These are phyloP conservation scores for Scolopax bukidnonensis DNA, from an alignment of 2,797 vertebrate genomes.

Conservation along the genomic window DNA sequence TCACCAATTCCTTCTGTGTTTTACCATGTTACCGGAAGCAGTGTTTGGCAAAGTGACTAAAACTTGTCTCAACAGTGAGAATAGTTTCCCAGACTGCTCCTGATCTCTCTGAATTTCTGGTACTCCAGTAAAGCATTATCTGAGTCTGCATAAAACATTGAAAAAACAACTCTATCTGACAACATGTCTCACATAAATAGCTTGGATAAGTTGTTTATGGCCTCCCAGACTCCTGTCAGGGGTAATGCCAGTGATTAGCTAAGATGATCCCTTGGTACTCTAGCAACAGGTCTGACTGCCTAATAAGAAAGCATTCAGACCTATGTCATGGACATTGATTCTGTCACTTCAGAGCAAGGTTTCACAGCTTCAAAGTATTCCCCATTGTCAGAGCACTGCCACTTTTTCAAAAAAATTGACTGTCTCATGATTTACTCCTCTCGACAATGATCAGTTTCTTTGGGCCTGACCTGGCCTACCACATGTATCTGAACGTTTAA, in stretches of 20 bases:
- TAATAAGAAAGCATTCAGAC: slow-evolving; percentile 47
- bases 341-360: slow-evolving; percentile 44
- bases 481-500: background rate
- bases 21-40: background rate
- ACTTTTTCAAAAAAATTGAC: slow-evolving; percentile 1
- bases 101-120: background rate
- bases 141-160: background rate
- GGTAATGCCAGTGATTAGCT: slow-evolving; percentile 28
- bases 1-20: accelerated
- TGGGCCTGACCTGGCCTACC: background rate
- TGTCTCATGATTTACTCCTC: slow-evolving; percentile 8
- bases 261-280: slow-evolving; percentile 4
- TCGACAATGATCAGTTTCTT: background rate
- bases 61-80: background rate
- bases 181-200: background rate
- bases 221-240: background rate
- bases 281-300: background rate
- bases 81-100: background rate
- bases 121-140: background rate
- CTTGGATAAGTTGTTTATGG: slow-evolving; percentile 1
- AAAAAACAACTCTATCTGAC: background rate
- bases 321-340: slow-evolving; percentile 41
- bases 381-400: background rate
- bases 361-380: slow-evolving; percentile 26
- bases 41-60: background rate